Evolutionary conservation across 2,888 invertebrate species (phyloP), one percentile per base, ranked within the genome.

Genomic region (Xestoiulus laeticollis): DNA sequence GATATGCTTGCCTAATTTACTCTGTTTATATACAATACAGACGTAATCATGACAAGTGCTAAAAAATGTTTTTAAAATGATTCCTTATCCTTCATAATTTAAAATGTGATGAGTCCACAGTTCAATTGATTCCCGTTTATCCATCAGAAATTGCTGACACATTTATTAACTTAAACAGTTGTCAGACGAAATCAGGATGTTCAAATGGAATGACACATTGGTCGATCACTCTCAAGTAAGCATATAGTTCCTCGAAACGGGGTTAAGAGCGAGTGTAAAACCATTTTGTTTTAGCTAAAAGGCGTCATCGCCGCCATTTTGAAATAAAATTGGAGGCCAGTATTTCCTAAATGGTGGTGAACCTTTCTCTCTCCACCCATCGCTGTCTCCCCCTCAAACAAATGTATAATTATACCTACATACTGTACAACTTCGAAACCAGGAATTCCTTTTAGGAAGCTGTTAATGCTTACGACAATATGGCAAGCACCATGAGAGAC

Each of bases 101-200:
- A 59, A n/a, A 19, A n/a, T 3, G 2, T 59, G n/a, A 59, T 59
- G 59, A 59, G n/a, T 59, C 59, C 59, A 59, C n/a, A 59, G 59
- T 59, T 59, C 59, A 59, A 59, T 59, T 6, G 59, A 59, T 59
- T 59, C n/a, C n/a, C 59, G n/a, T 59, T 59, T 14, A 48, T 48
- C 48, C 19, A 48, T 48, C 48, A 48, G 16, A 59, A 59, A n/a
- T 59, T n/a, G 59, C 59, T 59, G 59, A 59, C 59, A 59, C 59
- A n/a, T 59, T 59, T 59, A 59, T 59, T 59, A 59, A 38, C 38
- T 38, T 38, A 38, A n/a, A 59, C 59, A 59, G 59, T 59, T 59
- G 59, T 59, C 59, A 59, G 59, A 59, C 59, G n/a, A 59, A 59
- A 59, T 59, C 59, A 59, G 59, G 59, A 59, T 59, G 59, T 59